A percentile compares a stretch with the other conserved stretches of the same genome.
Evolutionary conservation across 1,140 invertebrate species (phyloP).

Genomic region (Camponotus floridanus): DNA sequence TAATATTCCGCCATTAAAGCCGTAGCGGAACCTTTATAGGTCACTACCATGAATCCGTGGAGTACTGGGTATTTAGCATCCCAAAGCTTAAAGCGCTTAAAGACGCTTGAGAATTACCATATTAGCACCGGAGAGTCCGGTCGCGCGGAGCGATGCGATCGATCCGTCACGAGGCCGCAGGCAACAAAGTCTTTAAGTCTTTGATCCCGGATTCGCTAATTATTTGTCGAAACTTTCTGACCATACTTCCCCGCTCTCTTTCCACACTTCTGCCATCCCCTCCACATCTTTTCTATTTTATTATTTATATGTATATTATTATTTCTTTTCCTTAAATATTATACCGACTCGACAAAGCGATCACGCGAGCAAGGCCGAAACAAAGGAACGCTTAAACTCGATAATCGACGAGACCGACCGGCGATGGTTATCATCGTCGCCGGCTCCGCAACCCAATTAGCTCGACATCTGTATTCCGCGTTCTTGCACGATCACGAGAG

Average conservation of each 20-base stretch:
- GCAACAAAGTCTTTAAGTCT: slow-evolving; percentile 15
- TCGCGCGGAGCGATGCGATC: slow-evolving; percentile 14
- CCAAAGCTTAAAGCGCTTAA: slow-evolving; percentile 58
- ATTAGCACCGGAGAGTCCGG: slow-evolving; percentile 33
- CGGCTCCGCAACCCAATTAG: slow-evolving; percentile 62
- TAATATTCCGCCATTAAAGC: slow-evolving; percentile 63
- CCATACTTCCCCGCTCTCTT: neutral
- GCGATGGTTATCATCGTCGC: slow-evolving; percentile 58
- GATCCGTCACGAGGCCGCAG: slow-evolving; percentile 14
- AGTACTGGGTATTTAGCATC: slow-evolving; percentile 52
- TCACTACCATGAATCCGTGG: slow-evolving; percentile 48
- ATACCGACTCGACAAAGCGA: slow-evolving; percentile 14
- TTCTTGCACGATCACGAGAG: slow-evolving; percentile 52
- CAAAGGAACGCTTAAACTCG: slow-evolving; percentile 47
- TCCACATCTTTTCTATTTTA: neutral
- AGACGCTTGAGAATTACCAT: slow-evolving; percentile 68
- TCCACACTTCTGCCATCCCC: neutral
- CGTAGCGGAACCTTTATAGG: slow-evolving; percentile 56
- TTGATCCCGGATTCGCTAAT: slow-evolving; percentile 38
- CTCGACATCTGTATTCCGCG: slow-evolving; percentile 63
- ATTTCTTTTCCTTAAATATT: too few relatives aligned
- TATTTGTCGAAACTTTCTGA: slow-evolving; percentile 47
- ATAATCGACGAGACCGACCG: slow-evolving; percentile 42
- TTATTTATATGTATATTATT: too few relatives aligned
- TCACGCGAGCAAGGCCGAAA: neutral